A percentile compares a stretch with the other conserved stretches of the same genome.
phyloP scores from a whole-genome alignment of 1,140 invertebrate species.

The Popillia japonica region DNA sequence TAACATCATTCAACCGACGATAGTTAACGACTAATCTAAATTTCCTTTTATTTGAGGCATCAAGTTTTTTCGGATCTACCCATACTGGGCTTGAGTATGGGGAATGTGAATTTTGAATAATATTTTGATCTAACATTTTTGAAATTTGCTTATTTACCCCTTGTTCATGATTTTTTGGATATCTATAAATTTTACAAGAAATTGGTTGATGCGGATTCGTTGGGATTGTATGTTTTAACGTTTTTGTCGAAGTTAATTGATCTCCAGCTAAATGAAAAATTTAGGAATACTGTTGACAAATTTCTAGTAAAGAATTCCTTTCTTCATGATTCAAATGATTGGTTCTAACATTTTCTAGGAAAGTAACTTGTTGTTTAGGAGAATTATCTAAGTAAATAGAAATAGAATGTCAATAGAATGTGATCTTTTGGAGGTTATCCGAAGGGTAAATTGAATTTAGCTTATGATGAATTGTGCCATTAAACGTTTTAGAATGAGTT shows the following conservation, averaged over 20 bases:
- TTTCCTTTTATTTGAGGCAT: constrained; percentile 48
- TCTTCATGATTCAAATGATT: constrained; percentile 50
- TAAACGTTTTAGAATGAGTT: too few relatives aligned
- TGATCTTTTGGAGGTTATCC: too few relatives aligned
- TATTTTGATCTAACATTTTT: constrained; percentile 23
- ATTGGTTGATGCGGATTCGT: constrained; percentile 42
- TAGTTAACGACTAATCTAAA: constrained; percentile 58
- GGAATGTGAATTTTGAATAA: constrained; percentile 37
- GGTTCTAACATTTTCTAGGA: constrained; percentile 28
- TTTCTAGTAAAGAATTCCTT: constrained; percentile 40
- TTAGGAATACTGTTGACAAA: constrained; percentile 47
- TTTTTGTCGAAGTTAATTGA: constrained; percentile 44
- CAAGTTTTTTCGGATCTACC: constrained; percentile 52
- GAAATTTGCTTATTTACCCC: background rate
- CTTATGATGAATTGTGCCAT: too few relatives aligned
- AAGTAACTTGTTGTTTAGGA: too few relatives aligned
- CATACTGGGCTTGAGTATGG: constrained; percentile 51
- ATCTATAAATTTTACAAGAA: constrained; percentile 47
- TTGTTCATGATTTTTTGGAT: constrained; percentile 39
- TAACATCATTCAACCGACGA: constrained; percentile 54
- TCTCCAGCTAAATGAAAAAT: constrained; percentile 47
- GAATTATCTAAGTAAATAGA: too few relatives aligned
- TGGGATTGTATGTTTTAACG: constrained; percentile 42
- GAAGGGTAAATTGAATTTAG: too few relatives aligned
- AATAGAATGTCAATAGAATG: too few relatives aligned